Evolutionary conservation across 2,113 vertebrate species (phyloP).

Genomic region (Chauna torquata): DNA sequence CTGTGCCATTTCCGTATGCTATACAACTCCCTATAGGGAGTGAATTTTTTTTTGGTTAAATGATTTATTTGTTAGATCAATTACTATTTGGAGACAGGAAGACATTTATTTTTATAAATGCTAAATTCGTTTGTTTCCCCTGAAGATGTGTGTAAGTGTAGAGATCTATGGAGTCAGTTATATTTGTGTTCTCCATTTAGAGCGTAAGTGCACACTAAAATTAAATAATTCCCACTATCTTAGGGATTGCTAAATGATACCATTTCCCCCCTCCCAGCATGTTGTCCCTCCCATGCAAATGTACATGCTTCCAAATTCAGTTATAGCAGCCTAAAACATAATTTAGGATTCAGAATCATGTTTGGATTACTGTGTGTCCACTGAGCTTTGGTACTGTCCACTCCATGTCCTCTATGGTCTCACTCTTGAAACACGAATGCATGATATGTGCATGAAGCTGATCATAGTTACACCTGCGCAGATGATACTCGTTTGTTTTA

Average conservation of each 20-base stretch:
- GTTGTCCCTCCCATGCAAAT: background rate
- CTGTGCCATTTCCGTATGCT: background rate
- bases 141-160: background rate
- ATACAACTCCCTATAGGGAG: background rate
- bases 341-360: background rate
- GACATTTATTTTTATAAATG: background rate
- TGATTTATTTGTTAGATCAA: background rate
- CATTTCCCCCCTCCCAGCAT: background rate
- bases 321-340: background rate
- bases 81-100: background rate
- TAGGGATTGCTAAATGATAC: background rate
- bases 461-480: background rate
- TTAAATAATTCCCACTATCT: background rate
- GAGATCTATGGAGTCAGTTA: background rate
- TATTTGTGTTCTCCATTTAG: background rate
- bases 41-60: background rate
- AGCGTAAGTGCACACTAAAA: background rate
- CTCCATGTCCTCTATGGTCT: background rate
- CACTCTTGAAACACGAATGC: accelerated
- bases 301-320: background rate
- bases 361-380: background rate
- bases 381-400: background rate
- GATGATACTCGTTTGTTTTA: background rate
- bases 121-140: background rate
- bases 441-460: background rate